phyloP scores from a whole-genome alignment of 2,113 vertebrate species.

The Hippocampus guttulatus region DNA sequence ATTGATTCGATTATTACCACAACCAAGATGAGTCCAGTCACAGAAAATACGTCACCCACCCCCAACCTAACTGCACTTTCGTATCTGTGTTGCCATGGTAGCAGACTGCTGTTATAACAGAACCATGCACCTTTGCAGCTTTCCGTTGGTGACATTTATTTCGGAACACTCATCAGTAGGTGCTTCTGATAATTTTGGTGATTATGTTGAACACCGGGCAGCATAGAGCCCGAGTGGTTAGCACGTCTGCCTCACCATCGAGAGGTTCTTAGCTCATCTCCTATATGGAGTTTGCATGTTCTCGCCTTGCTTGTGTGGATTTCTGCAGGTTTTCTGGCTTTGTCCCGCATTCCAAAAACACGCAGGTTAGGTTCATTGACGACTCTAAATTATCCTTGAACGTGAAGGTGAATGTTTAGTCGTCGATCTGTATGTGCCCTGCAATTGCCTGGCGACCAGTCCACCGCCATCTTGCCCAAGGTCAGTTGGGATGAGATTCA shows the following conservation, averaged over 20 bases:
- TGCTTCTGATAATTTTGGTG: neutral
- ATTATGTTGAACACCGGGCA: neutral
- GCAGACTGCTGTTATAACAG: neutral
- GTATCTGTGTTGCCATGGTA: slow-evolving; percentile 2
- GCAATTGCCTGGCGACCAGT: no score
- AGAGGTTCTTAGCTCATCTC: neutral
- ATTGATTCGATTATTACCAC: neutral
- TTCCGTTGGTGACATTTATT: neutral
- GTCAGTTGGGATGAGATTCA: no score
- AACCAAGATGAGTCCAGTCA: neutral
- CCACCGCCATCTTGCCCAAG: no score
- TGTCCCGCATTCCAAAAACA: neutral
- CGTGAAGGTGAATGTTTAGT: neutral
- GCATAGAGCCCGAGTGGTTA: neutral
- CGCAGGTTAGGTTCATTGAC: neutral
- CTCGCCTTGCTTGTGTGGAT: neutral
- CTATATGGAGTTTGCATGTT: neutral
- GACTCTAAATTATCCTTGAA: neutral
- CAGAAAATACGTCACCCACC: neutral
- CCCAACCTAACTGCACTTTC: neutral
- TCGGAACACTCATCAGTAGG: neutral
- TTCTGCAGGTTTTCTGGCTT: neutral
- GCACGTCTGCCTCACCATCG: neutral
- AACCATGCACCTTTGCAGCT: neutral
- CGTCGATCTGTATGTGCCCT: no score